A percentile compares a stretch with the other conserved stretches of the same genome.
phyloP scores from a whole-genome alignment of 2,113 vertebrate genomes.

The Argyrosomus japonicus region DNA sequence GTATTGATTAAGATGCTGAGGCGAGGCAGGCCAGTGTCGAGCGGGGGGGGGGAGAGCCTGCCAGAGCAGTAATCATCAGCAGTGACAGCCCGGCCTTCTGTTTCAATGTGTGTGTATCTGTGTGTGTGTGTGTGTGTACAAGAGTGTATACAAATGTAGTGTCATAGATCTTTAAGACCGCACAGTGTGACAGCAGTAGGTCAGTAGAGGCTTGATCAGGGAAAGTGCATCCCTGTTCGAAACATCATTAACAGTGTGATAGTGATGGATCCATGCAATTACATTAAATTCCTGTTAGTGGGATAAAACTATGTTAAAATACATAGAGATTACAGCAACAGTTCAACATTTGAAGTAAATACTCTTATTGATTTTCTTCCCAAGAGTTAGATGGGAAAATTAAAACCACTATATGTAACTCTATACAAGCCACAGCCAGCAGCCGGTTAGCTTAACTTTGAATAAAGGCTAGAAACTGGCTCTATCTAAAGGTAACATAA shows the following conservation, averaged over 20 bases:
- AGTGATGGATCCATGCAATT: background rate
- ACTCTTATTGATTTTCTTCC: no score
- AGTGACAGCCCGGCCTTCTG: constrained; percentile 15
- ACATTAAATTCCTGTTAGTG: background rate
- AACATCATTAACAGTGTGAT: background rate
- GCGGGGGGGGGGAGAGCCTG: constrained; percentile 14
- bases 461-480: no score
- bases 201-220: constrained; percentile 16
- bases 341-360: no score
- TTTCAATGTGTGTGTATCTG: background rate
- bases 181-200: background rate
- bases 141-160: background rate
- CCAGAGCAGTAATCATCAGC: constrained; percentile 51
- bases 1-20: constrained; percentile 68
- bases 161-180: constrained; percentile 6
- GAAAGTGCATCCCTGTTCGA: background rate
- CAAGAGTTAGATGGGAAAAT: background rate
- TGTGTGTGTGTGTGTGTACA: background rate
- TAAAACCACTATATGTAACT: background rate
- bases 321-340: no score
- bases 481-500: no score
- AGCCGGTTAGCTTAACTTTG: no score
- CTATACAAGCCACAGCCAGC: background rate
- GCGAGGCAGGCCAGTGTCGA: constrained; percentile 8
- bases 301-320: background rate